phyloP scores from a whole-genome alignment of 2,888 invertebrate genomes.

The Cabera pusaria region DNA sequence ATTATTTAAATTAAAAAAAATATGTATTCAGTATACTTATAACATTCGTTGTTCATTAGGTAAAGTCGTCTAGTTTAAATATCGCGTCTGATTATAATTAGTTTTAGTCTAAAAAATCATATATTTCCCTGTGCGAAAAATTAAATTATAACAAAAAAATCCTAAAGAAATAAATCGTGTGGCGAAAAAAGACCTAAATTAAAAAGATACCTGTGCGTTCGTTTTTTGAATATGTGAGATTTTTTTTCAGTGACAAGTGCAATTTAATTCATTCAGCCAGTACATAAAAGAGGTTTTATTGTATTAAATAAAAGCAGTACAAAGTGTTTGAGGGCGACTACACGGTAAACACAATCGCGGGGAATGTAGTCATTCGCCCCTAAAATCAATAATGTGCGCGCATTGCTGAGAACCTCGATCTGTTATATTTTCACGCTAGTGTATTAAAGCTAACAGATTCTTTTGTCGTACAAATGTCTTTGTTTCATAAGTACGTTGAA shows the following conservation, averaged over 20 bases:
- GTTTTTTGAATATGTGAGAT: slow-evolving; percentile 17
- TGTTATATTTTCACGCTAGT: slow-evolving; percentile 31
- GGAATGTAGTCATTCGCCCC: slow-evolving; percentile 48
- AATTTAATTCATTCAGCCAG: slow-evolving; percentile 15
- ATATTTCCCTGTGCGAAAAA: too few relatives aligned
- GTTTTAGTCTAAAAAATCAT: too few relatives aligned
- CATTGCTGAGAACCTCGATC: slow-evolving; percentile 39
- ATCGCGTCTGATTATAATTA: too few relatives aligned
- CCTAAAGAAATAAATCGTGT: too few relatives aligned
- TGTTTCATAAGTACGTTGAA: slow-evolving; percentile 1
- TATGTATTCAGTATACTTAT: slow-evolving; percentile 65
- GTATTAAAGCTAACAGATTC: slow-evolving; percentile 18
- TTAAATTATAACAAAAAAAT: too few relatives aligned
- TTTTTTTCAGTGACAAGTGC: slow-evolving; percentile 21
- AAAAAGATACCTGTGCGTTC: slow-evolving; percentile 23
- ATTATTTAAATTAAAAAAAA: slow-evolving; percentile 40
- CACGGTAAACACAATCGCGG: slow-evolving; percentile 49
- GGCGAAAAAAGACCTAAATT: slow-evolving; percentile 15
- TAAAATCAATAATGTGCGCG: slow-evolving; percentile 76
- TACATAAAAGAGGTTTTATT: slow-evolving; percentile 20
- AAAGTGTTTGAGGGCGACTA: slow-evolving; percentile 29
- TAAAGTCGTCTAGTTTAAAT: slow-evolving; percentile 32
- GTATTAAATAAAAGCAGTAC: slow-evolving; percentile 17
- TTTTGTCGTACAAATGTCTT: slow-evolving; percentile 6
- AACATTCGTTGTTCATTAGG: slow-evolving; percentile 57